Evolutionary conservation across 2,888 invertebrate genomes (phyloP).

Genomic region (Andrena bicolor): DNA sequence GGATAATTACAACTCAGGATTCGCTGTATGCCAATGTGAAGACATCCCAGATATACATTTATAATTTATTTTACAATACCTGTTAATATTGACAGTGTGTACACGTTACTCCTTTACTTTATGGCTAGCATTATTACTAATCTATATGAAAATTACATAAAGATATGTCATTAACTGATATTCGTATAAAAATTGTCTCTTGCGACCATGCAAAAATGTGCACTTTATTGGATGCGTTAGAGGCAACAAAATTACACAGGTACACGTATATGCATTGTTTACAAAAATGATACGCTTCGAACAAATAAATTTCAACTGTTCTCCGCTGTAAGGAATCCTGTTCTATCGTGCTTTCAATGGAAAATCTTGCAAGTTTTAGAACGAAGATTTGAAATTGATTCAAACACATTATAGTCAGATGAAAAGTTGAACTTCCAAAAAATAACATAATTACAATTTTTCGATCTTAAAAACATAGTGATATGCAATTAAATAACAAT

Average conservation of each 20-base stretch:
- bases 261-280: conserved; percentile 43
- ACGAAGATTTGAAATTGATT: not conserved
- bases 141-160: conserved; percentile 56
- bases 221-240: conserved; percentile 38
- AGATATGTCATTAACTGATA: conserved; percentile 61
- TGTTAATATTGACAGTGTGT: conserved; percentile 68
- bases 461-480: conserved; percentile 32
- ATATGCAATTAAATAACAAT: conserved; percentile 23
- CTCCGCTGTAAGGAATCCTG: conserved; percentile 6
- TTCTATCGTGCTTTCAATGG: not conserved
- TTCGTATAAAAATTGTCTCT: conserved; percentile 64
- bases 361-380: not conserved
- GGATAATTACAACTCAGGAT: conserved; percentile 18
- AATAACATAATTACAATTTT: conserved; percentile 12
- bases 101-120: conserved; percentile 62
- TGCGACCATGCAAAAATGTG: conserved; percentile 34
- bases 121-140: conserved; percentile 56
- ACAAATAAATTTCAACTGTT: conserved; percentile 11
- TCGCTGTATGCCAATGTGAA: conserved; percentile 16
- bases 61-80: conserved; percentile 66
- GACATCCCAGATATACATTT: conserved; percentile 54
- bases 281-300: conserved; percentile 12
- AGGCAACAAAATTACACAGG: conserved; percentile 52
- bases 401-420: not conserved
- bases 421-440: not conserved